Conservation (phyloP, 2,113 vertebrate species). For the Pterocles burchelli region DNA sequence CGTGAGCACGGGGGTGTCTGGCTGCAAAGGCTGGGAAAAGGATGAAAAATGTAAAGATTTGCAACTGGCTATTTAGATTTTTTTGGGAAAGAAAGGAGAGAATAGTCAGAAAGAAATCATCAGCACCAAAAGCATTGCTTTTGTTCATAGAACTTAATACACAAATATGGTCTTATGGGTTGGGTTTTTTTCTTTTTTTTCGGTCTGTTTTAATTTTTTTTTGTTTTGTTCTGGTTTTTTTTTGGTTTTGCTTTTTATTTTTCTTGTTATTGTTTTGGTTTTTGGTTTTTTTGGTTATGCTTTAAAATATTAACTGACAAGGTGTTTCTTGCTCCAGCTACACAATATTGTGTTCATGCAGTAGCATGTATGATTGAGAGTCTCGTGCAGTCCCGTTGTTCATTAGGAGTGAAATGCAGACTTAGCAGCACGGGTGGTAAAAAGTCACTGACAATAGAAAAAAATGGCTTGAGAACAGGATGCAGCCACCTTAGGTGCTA, state of each 20-base stretch:
- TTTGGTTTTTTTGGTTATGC: not conserved
- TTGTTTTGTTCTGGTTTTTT: too few species aligned
- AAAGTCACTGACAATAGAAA: not conserved
- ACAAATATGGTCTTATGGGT: not conserved
- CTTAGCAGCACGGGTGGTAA: not conserved
- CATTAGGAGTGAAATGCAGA: not conserved
- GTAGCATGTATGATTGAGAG: not conserved
- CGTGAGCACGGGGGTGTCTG: rapidly evolving
- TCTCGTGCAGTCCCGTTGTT: rapidly evolving
- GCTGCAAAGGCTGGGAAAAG: too few species aligned
- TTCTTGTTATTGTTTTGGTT: too few species aligned
- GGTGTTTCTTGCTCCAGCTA: not conserved
- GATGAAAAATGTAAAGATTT: not conserved
- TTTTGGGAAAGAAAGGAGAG: not conserved
- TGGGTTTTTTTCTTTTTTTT: not conserved
- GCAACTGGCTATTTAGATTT: not conserved
- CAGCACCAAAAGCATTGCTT: not conserved
- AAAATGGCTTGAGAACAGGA: not conserved
- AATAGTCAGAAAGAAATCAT: not conserved
- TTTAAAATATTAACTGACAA: not conserved
- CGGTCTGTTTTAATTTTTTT: not conserved
- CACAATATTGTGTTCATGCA: not conserved
- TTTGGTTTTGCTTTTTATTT: not conserved
- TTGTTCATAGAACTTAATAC: not conserved
- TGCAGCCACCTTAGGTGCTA: not conserved